Evolutionary conservation across 2,113 vertebrate genomes (phyloP).

Genomic region (Psilopsiagon aymara): DNA sequence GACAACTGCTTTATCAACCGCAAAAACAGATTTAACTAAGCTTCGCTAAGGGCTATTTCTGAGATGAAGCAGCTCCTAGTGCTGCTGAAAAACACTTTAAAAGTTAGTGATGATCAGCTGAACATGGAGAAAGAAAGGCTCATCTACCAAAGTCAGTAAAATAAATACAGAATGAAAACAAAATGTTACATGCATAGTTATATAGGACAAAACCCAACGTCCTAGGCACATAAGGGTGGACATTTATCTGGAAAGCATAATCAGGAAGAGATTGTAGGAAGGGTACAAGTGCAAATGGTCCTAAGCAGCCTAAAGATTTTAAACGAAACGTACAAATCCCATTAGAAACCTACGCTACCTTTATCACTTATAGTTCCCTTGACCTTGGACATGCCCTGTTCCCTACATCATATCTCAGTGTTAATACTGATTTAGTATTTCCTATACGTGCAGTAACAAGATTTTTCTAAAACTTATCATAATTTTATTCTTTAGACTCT

Average conservation of each 20-base stretch:
- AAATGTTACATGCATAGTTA: not conserved
- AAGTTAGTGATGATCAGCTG: not conserved
- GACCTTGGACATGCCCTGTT: not conserved
- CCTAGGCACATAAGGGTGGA: not conserved
- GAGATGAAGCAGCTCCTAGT: not conserved
- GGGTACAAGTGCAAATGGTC: not conserved
- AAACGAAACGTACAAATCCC: not conserved
- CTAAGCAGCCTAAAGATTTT: not conserved
- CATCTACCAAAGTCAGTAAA: not conserved
- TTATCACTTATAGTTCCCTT: not conserved
- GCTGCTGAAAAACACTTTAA: not conserved
- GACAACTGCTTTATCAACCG: slow-evolving; percentile 15
- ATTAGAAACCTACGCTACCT: not conserved
- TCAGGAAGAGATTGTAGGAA: not conserved
- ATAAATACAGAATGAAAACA: not conserved
- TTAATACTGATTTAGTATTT: not conserved
- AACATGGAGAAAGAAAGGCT: not conserved
- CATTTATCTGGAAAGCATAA: not conserved
- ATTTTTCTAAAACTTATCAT: not conserved
- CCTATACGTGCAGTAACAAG: not conserved
- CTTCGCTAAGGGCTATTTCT: not conserved
- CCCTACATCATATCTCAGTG: not conserved
- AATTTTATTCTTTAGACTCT: not conserved
- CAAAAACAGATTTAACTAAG: slow-evolving; percentile 37
- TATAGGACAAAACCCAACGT: rapidly evolving